Evolutionary conservation across 2,888 invertebrate species (phyloP), one percentile per base, ranked within the genome.

Genomic region (Imbricaverruca yamaguchii): DNA sequence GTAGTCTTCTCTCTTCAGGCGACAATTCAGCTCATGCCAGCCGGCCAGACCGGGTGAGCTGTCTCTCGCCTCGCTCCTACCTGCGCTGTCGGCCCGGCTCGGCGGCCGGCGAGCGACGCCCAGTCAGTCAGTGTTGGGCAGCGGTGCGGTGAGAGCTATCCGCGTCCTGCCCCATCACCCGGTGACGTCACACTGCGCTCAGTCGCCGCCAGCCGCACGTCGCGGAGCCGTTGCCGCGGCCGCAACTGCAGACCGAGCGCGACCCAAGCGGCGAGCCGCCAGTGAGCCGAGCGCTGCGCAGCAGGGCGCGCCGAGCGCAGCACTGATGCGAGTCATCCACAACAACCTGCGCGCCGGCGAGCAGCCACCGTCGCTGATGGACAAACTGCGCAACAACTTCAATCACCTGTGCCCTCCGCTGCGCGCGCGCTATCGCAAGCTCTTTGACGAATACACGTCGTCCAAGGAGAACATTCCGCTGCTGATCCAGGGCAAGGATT

Each of bases 401-500:
- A 78, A 78, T 23, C 78, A 78, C 23, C 57, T 78, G 12, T 78
- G 78, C 23, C 78, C 78, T 57, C 56, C 57, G 78, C 78, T 78
- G 23, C 78, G 78, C n/a, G 56, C 78, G n/a, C 78, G 78, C 57
- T 78, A 78, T 13, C 78, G 78, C 78, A 78, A 78, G 13, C 23
- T 78, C 57, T 55, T 78, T 8, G 57, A 78, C 25, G 78, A 78
- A 23, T 78, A 57, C 57, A 23, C 78, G 15, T 78, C 56, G 23
- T 78, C 78, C 13, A 78, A 78, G 57, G 74, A 74, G 53, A 88
- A 87, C 86, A 88, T 89, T 84, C 88, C 88, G 87, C 89, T 90
- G 69, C 87, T 89, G 57, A 85, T 90, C 82, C 89, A 74, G 74
- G 13, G 39, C 39, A 1, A 90, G 84, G 90, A 90, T 85, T 90